Percentiles rank a stretch among this genome's conserved stretches.
phyloP scores from a whole-genome alignment of 37 sponge, comb jelly and placozoan genomes.

The Chondrilla cf. caribensis region DNA sequence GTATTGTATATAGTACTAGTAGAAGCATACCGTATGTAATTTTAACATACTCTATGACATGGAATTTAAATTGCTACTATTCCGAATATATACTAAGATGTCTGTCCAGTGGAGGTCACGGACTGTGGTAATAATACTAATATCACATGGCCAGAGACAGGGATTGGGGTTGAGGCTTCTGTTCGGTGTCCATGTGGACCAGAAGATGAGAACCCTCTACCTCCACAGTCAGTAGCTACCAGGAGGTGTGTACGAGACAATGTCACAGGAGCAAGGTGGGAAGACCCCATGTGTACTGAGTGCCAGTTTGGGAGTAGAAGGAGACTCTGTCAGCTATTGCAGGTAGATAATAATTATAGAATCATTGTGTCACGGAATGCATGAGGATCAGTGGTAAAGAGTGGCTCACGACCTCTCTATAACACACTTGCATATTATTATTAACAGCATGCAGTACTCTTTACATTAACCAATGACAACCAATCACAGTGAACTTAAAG shows the following conservation, averaged over 20 bases:
- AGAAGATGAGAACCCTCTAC: background rate
- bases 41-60: no score
- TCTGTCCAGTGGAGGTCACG: background rate
- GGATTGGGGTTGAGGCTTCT: slow-evolving; percentile 16
- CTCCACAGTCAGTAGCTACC: slow-evolving; percentile 5
- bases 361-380: no score
- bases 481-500: no score
- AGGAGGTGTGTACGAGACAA: slow-evolving; percentile 45
- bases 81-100: no score
- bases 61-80: no score
- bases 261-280: slow-evolving; percentile 36
- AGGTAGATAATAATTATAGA: slow-evolving; percentile 1
- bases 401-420: no score
- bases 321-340: slow-evolving; percentile 30
- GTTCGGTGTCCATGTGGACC: slow-evolving; percentile 43
- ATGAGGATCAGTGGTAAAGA: no score
- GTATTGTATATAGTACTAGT: no score
- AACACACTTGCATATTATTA: no score
- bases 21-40: no score
- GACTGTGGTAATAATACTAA: background rate
- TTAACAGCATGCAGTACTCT: no score
- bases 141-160: slow-evolving; percentile 38
- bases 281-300: background rate
- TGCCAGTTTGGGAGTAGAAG: slow-evolving; percentile 36
- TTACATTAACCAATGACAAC: no score